Conservation (phyloP, 2,888 invertebrate species). For the Bursaphelenchus okinawaensis region DNA sequence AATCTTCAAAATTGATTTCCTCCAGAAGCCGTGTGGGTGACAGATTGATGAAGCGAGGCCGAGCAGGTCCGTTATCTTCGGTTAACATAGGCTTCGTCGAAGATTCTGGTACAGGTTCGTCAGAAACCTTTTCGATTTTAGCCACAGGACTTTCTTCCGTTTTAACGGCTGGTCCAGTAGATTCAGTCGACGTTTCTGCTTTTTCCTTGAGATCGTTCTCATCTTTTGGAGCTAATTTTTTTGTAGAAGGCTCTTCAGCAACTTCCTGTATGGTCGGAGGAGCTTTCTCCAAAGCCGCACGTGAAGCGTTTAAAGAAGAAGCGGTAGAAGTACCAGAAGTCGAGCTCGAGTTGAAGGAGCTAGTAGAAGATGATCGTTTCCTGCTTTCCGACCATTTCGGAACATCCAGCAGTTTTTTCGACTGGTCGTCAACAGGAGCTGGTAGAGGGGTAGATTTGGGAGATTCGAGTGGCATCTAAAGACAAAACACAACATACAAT, state of each 20-base stretch:
- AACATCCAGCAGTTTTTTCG: background rate
- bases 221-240: background rate
- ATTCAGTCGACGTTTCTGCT: too few relatives aligned
- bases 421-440: background rate
- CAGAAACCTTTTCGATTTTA: background rate
- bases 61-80: background rate
- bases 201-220: background rate
- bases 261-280: background rate
- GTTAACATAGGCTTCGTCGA: background rate
- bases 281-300: background rate
- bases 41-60: background rate
- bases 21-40: constrained; percentile 5
- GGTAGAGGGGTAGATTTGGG: background rate
- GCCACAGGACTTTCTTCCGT: background rate
- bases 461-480: background rate
- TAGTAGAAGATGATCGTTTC: background rate
- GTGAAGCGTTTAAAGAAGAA: too few relatives aligned
- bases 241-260: background rate
- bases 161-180: background rate
- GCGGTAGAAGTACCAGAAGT: background rate
- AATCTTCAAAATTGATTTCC: constrained; percentile 1
- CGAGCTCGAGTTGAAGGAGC: background rate
- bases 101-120: background rate
- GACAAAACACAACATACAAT: background rate
- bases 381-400: background rate